Evolutionary conservation across 2,797 vertebrate genomes (phyloP), one percentile per base, ranked within the genome.

Genomic region (Sebastes cheni): DNA sequence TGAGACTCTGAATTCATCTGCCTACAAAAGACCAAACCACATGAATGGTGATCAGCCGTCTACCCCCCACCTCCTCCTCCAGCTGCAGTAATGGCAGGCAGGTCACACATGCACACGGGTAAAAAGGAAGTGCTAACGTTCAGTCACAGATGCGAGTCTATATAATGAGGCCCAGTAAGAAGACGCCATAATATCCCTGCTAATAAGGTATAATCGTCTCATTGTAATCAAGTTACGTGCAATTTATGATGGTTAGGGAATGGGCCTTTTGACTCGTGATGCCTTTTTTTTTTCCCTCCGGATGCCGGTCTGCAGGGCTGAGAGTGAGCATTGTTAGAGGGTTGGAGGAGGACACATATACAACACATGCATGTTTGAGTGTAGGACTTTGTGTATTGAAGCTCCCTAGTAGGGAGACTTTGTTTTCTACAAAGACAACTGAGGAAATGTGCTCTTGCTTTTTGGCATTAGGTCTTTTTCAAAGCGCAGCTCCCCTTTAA

Each of bases 201-300:
- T 95, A 94, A 94, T 92, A 92, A 92, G 91, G 89, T 93, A 93
- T 94, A 95, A 93, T 94, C 91, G 83, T 91, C 93, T 92, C 92
- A 89, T 92, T 93, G 92, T 95, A 93, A 95, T 92, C 89, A 88
- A 90, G 93, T 92, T 93, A 92, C 76, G 68, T 86, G 84, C 89
- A 89, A 92, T 94, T 95, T 93, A 86, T 84, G 90, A 84, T 83
- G 89, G 87, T 82, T 87, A 71, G 91, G 87, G 83, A 89, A 86
- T 86, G 89, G 89, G 79, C 83, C 85, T 85, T 92, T 89, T 82
- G 89, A 92, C 93, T 91, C 62, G 70, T 84, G 90, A 90, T 86
- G 86, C 73, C 74, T 61, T 70, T 83, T 77, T 78, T 46, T 30
- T 66, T 30, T 67, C 23, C 60, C 78, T 75, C 90, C 87, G 90